These are phyloP conservation scores for Troides aeacus DNA, from an alignment of 2,888 invertebrate genomes.

Conservation along the genomic window DNA sequence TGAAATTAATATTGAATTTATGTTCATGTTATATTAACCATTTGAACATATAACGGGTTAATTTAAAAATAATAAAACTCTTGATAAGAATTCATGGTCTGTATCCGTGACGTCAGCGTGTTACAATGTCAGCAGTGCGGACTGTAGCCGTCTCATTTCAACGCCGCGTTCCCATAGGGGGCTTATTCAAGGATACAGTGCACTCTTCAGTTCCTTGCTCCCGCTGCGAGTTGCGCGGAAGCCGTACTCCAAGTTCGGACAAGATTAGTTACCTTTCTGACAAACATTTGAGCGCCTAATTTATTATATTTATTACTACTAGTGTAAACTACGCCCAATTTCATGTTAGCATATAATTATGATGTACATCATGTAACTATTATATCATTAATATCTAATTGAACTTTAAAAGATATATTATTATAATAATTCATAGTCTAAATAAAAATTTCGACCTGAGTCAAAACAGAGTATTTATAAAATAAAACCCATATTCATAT, in stretches of 20 bases:
- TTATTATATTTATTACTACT: conserved; percentile 14
- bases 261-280: conserved; percentile 24
- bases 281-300: conserved; percentile 18
- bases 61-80: neutral
- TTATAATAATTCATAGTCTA: too few species aligned
- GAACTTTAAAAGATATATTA: too few species aligned
- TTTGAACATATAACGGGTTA: too few species aligned
- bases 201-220: conserved; percentile 74
- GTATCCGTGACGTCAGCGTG: conserved; percentile 58
- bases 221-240: conserved; percentile 52
- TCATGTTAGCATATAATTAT: neutral
- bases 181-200: conserved; percentile 69
- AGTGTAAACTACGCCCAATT: neutral
- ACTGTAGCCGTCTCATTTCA: conserved; percentile 51
- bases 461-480: too few species aligned
- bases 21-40: too few species aligned
- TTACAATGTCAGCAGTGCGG: conserved; percentile 61
- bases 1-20: too few species aligned
- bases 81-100: conserved; percentile 35
- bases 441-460: too few species aligned
- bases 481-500: too few species aligned
- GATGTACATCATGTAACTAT: too few species aligned
- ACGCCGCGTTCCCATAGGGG: conserved; percentile 60
- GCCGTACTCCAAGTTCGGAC: conserved; percentile 45
- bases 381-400: too few species aligned